Evolutionary conservation across 2,113 vertebrate genomes (phyloP), one percentile per base, ranked within the genome.

Genomic region (Oreocharis arfaki): DNA sequence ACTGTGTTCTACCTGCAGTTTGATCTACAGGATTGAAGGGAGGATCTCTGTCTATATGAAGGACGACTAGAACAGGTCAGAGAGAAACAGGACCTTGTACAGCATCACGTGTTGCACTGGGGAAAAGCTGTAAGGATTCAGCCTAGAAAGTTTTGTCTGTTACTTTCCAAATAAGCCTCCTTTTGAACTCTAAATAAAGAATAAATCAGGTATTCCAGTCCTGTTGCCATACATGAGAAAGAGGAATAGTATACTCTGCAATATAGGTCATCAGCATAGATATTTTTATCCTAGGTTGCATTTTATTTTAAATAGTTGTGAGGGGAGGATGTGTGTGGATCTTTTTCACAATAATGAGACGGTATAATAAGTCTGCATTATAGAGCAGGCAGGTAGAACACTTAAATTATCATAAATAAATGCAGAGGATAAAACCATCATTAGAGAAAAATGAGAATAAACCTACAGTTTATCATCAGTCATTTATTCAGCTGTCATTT

Each of bases 321-420:
- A 15, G 3, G 8, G 30, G 4, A 10, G 32, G 32, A 5, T 65
- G 8, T 9, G 17, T 86, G 42, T 64, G 33, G 8, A 64, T 80
- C 39, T 67, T 87, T 82, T 61, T 35, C 63, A 68, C 44, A 41
- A 30, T 88, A 88, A 88, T 83, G 80, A 92, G 79, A 53, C 0
- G 6, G 70, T 53, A 77, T 73, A 68, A 33, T 68, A 93, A 84
- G 56, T 64, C 68, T 78, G 65, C 74, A 64, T 52, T 89, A 75
- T 33, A 84, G 41, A 87, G 52, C 13, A 93, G 65, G 44, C 52
- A 95, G 39, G 56, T 71, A 93, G 83, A 74, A 41, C 13, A 30
- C 86, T 81, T 83, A 93, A 90, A 95, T 84, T 86, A 78, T 59
- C 76, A 74, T 74, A 75, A 94, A 90, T 76, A 94, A 90, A 95